Base-by-base conservation (phyloP, 2,888 invertebrate species). In the Lasiommata megera region DNA sequence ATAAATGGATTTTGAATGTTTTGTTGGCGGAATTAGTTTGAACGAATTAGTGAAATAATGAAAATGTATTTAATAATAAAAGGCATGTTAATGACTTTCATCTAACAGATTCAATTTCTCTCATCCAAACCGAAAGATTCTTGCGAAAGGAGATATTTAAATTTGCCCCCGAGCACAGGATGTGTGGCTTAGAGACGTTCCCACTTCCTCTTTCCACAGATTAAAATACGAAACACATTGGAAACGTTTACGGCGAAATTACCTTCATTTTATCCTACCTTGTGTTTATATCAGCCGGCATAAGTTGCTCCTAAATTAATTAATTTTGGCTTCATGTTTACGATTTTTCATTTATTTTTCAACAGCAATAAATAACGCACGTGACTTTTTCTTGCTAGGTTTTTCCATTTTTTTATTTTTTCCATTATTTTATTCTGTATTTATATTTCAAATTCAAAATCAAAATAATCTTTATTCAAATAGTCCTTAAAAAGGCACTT, bases 151-250 rank as follows among this genome's bases (percentile, higher is more conserved):
- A 58, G 44, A 46, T 46, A 58, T 50, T 34, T 41, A 53, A 61
- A 51, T 58, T 53, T 56, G 55, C 53, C 41, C 40, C 40, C 58
- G 50, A 61, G 53, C 53, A 52, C 29, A 28, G 60, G 60, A 66
- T 61, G 53, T 52, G 64, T 62, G 60, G 67, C 65, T 67, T 63
- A 66, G 70, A 58, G 62, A 61, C 58, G 50, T 56, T 57, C 66
- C 64, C 59, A 61, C 68, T 68, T 70, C 63, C 66, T 59, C 47
- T 50, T 57, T 63, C 44, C 62, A 66, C 67, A 78, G 78, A 84
- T 82, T 84, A 81, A 84, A 84, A 82, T 80, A 83, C 79, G 81
- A 82, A 82, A 77, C 77, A 82, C 80, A 82, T 80, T 81, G 81
- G 78, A 81, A 80, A 73, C 78, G 79, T 77, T 82, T 75, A 74